Evolutionary conservation across 2,113 vertebrate genomes (phyloP), one percentile per base, ranked within the genome.

Genomic region (Hippolais icterina): DNA sequence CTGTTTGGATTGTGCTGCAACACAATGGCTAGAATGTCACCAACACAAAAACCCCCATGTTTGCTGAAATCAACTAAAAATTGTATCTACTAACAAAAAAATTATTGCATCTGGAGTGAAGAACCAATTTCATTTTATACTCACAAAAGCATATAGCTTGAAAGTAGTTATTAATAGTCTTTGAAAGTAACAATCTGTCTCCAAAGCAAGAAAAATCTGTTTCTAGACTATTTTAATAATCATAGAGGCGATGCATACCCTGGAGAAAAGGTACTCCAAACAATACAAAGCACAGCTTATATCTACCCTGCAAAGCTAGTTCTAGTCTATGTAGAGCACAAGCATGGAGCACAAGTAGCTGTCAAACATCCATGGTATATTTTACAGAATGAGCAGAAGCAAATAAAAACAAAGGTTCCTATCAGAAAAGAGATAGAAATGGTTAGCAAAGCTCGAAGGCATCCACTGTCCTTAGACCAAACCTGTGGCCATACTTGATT

Each of bases 1-100:
- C 37, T 33, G 4, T 80, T 57, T 60, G 35, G 41, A 69, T 25
- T 75, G 78, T 35, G 57, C 72, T 47, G 10, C 6, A 87, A 54
- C 33, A 69, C 35, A 78, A 65, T 9, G 28, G 11, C 37, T 81
- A 31, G 24, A 77, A 78, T 84, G 56, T 41, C 42, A 91, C 23
- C 28, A 72, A 29, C 17, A 61, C 54, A n/a, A 52, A 77, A 50
- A 16, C 14, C 18, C 10, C 20, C 11, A 37, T 9, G 29, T 57
- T 80, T 82, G 76, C 6, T 82, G 31, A 94, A 96, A 72, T 82
- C 5, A 76, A 13, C 31, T 44, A 35, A 37, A 44, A 89, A 64
- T 54, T 74, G 8, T 59, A 66, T 84, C 82, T 76, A 41, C 18
- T 47, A 83, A 59, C 28, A 41, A 70, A 37, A 70, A 87, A 72